phyloP scores from a whole-genome alignment of 2,888 invertebrate species.

The Ethmia dodecea region DNA sequence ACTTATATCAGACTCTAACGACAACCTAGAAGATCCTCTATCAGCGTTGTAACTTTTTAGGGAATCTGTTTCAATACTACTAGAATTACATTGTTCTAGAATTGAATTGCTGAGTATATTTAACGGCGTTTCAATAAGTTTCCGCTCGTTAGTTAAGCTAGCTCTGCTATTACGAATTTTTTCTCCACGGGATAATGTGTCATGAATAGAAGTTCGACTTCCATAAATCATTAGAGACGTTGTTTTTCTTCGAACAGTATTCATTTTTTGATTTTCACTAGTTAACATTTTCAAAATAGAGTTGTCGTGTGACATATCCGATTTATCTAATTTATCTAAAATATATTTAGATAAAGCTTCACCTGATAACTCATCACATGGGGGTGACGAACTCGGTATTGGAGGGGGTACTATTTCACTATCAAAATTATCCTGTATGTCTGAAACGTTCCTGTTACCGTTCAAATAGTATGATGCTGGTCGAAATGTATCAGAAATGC shows the following conservation, averaged over 20 bases:
- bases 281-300: conserved; percentile 71
- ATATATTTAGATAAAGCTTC: conserved; percentile 71
- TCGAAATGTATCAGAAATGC: conserved; percentile 91
- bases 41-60: conserved; percentile 65
- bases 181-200: conserved; percentile 69
- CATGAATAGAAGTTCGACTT: conserved; percentile 69
- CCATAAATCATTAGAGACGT: conserved; percentile 74
- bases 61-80: conserved; percentile 63
- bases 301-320: conserved; percentile 64
- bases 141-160: conserved; percentile 54
- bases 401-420: conserved; percentile 89
- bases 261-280: conserved; percentile 62
- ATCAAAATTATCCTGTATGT: conserved; percentile 88
- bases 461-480: conserved; percentile 92
- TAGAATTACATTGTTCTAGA: conserved; percentile 53
- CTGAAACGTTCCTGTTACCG: conserved; percentile 80
- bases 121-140: conserved; percentile 35
- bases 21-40: conserved; percentile 63
- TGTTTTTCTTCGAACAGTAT: conserved; percentile 62
- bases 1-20: conserved; percentile 67
- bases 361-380: conserved; percentile 83
- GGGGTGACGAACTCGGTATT: conserved; percentile 85
- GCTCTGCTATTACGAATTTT: conserved; percentile 68
- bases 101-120: conserved; percentile 45
- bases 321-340: conserved; percentile 71